Percentiles rank a stretch among this genome's conserved stretches.
These are phyloP conservation scores for Eretmocerus hayati DNA, from an alignment of 2,888 invertebrate species.

Conservation along the genomic window DNA sequence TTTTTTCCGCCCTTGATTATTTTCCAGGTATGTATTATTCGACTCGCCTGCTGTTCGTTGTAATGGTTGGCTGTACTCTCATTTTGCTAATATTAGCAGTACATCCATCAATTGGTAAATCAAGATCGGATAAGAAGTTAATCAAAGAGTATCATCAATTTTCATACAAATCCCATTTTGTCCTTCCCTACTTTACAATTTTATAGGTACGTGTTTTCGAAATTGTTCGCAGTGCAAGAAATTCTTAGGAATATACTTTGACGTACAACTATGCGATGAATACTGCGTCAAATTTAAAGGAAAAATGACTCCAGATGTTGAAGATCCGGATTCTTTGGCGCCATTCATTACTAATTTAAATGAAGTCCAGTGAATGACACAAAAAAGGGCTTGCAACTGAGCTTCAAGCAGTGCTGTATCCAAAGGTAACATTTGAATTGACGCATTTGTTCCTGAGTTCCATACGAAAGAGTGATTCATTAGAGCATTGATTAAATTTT, in stretches of 20 bases:
- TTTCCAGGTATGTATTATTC: no score
- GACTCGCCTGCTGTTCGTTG: no score
- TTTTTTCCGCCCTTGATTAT: no score
- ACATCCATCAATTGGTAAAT: slow-evolving; percentile 20
- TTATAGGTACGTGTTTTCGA: slow-evolving; percentile 64
- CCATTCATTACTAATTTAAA: slow-evolving; percentile 62
- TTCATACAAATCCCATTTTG: not conserved
- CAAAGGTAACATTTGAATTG: no score
- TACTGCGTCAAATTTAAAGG: slow-evolving; percentile 77
- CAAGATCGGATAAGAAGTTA: not conserved
- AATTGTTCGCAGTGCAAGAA: slow-evolving; percentile 88
- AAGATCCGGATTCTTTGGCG: slow-evolving; percentile 71
- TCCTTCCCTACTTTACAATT: not conserved
- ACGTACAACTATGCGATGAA: slow-evolving; percentile 78
- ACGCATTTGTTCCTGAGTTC: no score
- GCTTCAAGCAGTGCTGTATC: no score
- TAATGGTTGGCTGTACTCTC: no score
- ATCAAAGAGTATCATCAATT: not conserved
- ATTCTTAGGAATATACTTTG: slow-evolving; percentile 80
- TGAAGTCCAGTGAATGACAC: slow-evolving; percentile 28
- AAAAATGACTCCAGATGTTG: slow-evolving; percentile 78
- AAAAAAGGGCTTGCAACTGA: no score
- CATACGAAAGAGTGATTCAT: no score
- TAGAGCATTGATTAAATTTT: no score
- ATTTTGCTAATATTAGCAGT: no score